Evolutionary conservation across 2,888 invertebrate species (phyloP).

Genomic region (Rhingia rostrata): DNA sequence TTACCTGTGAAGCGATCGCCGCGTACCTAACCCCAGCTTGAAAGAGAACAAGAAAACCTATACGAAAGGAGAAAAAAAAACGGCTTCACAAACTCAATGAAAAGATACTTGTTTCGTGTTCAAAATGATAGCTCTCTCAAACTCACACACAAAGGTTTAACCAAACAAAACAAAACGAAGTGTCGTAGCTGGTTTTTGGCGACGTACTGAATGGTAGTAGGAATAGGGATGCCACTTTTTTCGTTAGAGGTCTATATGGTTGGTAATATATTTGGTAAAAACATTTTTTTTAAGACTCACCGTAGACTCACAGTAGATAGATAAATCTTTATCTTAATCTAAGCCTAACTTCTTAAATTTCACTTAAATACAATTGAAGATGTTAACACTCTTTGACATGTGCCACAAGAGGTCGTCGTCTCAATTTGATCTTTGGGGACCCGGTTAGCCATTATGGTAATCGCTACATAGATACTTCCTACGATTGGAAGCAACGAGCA

Average conservation of each 20-base stretch:
- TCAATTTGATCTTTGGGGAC: too few relatives aligned
- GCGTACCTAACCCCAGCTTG: conserved; percentile 64
- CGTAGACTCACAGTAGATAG: too few relatives aligned
- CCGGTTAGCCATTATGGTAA: too few relatives aligned
- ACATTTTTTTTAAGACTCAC: not conserved
- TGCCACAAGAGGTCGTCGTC: too few relatives aligned
- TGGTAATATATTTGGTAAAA: not conserved
- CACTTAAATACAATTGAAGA: too few relatives aligned
- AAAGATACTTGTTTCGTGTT: conserved; percentile 49
- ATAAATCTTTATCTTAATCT: too few relatives aligned
- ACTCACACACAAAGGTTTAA: conserved; percentile 3
- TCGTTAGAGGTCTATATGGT: not conserved
- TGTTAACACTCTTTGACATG: too few relatives aligned
- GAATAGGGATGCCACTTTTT: conserved; percentile 41
- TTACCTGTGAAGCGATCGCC: conserved; percentile 62
- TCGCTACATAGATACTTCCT: too few relatives aligned
- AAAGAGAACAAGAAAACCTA: conserved; percentile 17
- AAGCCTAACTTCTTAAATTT: too few relatives aligned
- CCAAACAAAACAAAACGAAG: conserved; percentile 12
- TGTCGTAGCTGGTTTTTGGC: conserved; percentile 28
- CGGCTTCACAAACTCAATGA: conserved; percentile 34
- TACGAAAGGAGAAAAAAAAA: conserved; percentile 16
- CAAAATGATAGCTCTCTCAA: not conserved
- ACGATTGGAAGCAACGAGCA: too few relatives aligned
- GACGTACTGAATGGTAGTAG: conserved; percentile 17